Evolutionary conservation across 2,797 vertebrate species (phyloP).

Genomic region (Coranthus polyacanthus): DNA sequence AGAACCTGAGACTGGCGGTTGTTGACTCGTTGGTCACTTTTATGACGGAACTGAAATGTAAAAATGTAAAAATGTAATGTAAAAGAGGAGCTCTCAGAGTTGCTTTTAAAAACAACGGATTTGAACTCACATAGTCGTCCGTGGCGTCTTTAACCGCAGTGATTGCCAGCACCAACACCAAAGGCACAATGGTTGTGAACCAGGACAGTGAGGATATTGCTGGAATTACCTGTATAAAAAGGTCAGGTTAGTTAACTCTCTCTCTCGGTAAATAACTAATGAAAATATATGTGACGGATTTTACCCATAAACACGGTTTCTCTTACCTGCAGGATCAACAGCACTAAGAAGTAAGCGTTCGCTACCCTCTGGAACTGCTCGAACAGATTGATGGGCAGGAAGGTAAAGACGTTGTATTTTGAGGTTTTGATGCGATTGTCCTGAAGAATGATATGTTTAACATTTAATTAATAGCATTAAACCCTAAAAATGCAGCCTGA

Average conservation of each 20-base stretch:
- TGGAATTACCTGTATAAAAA: slow-evolving; percentile 86
- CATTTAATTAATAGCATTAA: background rate
- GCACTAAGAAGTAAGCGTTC: slow-evolving; percentile 87
- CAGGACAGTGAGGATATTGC: slow-evolving; percentile 90
- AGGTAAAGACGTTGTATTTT: slow-evolving; percentile 90
- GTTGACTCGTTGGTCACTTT: slow-evolving; percentile 87
- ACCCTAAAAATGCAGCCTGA: background rate
- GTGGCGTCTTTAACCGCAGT: slow-evolving; percentile 91
- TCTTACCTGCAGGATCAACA: slow-evolving; percentile 87
- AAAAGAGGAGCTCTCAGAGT: background rate
- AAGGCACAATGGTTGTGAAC: slow-evolving; percentile 92
- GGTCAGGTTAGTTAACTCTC: background rate
- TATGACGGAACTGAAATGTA: slow-evolving; percentile 84
- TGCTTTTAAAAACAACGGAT: slow-evolving; percentile 5
- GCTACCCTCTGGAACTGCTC: slow-evolving; percentile 92
- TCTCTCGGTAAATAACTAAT: background rate
- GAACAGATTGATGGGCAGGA: slow-evolving; percentile 92
- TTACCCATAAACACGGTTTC: too few species aligned
- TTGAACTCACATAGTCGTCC: slow-evolving; percentile 87
- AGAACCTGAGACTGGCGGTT: slow-evolving; percentile 88
- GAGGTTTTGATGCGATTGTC: slow-evolving; percentile 91
- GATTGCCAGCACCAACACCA: slow-evolving; percentile 89
- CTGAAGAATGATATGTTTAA: slow-evolving; percentile 67
- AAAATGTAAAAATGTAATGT: background rate
- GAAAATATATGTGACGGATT: background rate